phyloP scores from a whole-genome alignment of 2,113 vertebrate species.

The Scytalopus superciliaris region DNA sequence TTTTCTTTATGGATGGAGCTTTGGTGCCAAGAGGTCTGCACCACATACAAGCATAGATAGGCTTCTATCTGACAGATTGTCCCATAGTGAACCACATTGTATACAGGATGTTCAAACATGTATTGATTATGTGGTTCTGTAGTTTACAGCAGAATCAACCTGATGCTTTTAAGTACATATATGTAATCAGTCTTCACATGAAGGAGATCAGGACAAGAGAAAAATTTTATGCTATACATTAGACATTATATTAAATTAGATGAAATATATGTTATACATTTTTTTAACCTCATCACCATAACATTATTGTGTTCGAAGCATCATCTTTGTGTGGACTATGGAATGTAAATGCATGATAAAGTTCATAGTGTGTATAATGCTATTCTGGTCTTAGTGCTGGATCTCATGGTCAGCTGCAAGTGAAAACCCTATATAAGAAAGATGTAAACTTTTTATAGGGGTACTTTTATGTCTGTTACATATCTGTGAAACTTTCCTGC shows the following conservation, averaged over 20 bases:
- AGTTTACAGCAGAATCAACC: slow-evolving; percentile 36
- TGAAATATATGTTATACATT: not conserved
- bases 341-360: not conserved
- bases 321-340: not conserved
- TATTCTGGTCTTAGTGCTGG: not conserved
- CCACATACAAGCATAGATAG: not conserved
- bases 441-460: not conserved
- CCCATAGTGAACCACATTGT: not conserved
- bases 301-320: not conserved
- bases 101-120: slow-evolving; percentile 14
- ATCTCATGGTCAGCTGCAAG: not conserved
- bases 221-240: not conserved
- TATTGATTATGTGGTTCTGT: slow-evolving; percentile 22
- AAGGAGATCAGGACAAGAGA: not conserved
- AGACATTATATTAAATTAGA: not conserved
- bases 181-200: slow-evolving; percentile 2
- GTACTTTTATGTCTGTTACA: not conserved
- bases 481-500: not conserved
- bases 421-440: not conserved
- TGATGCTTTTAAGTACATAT: slow-evolving; percentile 27
- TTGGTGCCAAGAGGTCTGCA: slow-evolving; percentile 73
- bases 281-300: not conserved
- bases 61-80: slow-evolving; percentile 44
- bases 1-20: slow-evolving; percentile 63
- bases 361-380: not conserved